Evolutionary conservation across 2,113 vertebrate genomes (phyloP).

Genomic region (Toxotes chatareus): DNA sequence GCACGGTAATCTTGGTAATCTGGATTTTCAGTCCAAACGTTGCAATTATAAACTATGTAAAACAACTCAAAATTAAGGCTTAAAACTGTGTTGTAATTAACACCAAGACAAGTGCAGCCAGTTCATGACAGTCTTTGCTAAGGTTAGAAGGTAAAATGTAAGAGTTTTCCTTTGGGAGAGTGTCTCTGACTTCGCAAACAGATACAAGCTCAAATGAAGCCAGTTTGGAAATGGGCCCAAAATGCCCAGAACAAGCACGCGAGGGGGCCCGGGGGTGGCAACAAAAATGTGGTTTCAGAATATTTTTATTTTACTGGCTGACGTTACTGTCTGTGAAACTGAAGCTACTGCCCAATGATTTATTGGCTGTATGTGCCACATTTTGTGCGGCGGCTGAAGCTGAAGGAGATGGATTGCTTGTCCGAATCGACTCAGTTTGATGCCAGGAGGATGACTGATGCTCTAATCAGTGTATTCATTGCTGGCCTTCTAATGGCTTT

Average conservation of each 20-base stretch:
- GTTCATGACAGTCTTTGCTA: neutral
- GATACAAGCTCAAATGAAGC: slow-evolving; percentile 31
- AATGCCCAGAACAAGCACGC: neutral
- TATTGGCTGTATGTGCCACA: slow-evolving; percentile 29
- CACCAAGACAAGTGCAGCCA: neutral
- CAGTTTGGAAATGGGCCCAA: slow-evolving; percentile 32
- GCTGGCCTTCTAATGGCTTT: slow-evolving; percentile 8
- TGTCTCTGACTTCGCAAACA: slow-evolving; percentile 16
- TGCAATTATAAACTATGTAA: neutral
- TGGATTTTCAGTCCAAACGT: slow-evolving; percentile 3
- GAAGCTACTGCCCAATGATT: slow-evolving; percentile 46
- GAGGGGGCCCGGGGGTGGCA: neutral
- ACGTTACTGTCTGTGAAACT: slow-evolving; percentile 40
- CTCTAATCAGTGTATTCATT: slow-evolving; percentile 34
- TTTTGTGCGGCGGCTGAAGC: slow-evolving; percentile 26
- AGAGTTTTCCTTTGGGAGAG: slow-evolving; percentile 15
- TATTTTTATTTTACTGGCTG: slow-evolving; percentile 55
- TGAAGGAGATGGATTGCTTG: slow-evolving; percentile 47
- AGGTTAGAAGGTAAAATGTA: neutral
- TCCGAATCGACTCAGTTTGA: slow-evolving; percentile 40
- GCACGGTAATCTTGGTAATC: neutral
- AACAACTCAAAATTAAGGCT: neutral
- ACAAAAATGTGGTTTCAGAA: slow-evolving; percentile 48
- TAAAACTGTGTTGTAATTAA: neutral
- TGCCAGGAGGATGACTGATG: slow-evolving; percentile 46